Evolutionary conservation across 2,797 vertebrate genomes (phyloP).

Genomic region (Hoplostethus atlanticus): DNA sequence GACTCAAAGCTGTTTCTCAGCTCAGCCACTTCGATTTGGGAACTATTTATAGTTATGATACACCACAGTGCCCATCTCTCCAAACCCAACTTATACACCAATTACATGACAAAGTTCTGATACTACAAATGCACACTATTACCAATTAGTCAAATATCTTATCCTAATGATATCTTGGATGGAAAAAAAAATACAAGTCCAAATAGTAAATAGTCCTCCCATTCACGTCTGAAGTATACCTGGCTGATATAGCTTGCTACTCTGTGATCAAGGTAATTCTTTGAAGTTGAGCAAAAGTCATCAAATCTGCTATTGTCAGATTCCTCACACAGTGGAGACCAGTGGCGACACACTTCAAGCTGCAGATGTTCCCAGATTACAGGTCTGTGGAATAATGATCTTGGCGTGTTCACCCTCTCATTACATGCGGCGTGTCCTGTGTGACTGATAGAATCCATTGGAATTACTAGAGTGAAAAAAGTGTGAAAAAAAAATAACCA

Average conservation of each 20-base stretch:
- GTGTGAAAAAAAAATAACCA: background rate
- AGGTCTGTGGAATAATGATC: constrained; percentile 77
- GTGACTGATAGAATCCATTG: constrained; percentile 27
- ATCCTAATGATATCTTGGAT: background rate
- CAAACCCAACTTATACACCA: no score
- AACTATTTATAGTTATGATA: no score
- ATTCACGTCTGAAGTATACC: no score
- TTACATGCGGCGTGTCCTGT: constrained; percentile 42
- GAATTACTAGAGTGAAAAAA: constrained; percentile 14
- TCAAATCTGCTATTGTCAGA: constrained; percentile 57
- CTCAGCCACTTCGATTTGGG: no score
- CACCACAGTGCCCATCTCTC: no score
- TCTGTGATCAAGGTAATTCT: constrained; percentile 39
- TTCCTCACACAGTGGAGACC: constrained; percentile 48
- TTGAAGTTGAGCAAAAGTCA: constrained; percentile 44
- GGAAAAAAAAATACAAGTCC: no score
- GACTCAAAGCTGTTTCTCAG: no score
- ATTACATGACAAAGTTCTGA: no score
- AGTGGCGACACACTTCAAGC: constrained; percentile 47
- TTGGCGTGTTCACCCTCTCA: constrained; percentile 70
- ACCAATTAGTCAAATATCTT: background rate
- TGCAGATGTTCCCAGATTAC: constrained; percentile 82
- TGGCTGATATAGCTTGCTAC: no score
- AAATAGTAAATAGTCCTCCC: no score
- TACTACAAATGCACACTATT: no score